phyloP scores from a whole-genome alignment of 2,888 invertebrate species.

The Agrenia bidenticulata region DNA sequence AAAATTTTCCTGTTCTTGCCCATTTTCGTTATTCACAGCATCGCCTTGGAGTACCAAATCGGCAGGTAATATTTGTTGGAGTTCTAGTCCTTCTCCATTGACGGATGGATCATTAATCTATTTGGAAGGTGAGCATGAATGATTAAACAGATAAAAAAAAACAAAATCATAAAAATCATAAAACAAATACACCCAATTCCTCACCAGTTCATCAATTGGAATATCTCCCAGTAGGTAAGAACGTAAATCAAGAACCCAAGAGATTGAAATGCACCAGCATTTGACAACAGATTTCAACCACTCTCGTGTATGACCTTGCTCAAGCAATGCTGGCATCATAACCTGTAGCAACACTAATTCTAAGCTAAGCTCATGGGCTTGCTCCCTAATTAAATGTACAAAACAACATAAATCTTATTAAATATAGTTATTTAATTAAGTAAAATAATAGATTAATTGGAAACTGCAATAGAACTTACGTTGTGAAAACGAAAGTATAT shows the following conservation, averaged over 20 bases:
- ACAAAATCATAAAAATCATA: not conserved
- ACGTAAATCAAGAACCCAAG: conserved; percentile 80
- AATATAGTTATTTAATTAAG: not conserved
- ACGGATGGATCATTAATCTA: conserved; percentile 16
- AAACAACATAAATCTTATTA: not conserved
- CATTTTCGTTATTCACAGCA: too few species aligned
- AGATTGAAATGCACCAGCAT: conserved; percentile 80
- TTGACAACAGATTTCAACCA: conserved; percentile 90
- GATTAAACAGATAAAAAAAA: not conserved
- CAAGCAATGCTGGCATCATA: conserved; percentile 90
- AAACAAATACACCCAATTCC: too few species aligned
- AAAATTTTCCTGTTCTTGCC: too few species aligned
- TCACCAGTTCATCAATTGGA: conserved; percentile 46
- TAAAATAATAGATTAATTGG: not conserved
- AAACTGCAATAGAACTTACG: conserved; percentile 51
- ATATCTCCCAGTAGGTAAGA: conserved; percentile 83
- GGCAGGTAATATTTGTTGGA: too few species aligned
- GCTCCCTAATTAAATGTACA: conserved; percentile 50
- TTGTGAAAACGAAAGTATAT: conserved; percentile 77
- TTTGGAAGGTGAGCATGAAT: not conserved
- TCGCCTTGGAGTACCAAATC: too few species aligned
- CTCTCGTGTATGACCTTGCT: conserved; percentile 91
- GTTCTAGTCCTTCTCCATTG: conserved; percentile 12
- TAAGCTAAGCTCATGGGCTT: conserved; percentile 88
- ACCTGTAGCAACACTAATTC: conserved; percentile 90